Evolutionary conservation across 2,888 invertebrate species (phyloP).

Genomic region (Oscheius sp.): DNA sequence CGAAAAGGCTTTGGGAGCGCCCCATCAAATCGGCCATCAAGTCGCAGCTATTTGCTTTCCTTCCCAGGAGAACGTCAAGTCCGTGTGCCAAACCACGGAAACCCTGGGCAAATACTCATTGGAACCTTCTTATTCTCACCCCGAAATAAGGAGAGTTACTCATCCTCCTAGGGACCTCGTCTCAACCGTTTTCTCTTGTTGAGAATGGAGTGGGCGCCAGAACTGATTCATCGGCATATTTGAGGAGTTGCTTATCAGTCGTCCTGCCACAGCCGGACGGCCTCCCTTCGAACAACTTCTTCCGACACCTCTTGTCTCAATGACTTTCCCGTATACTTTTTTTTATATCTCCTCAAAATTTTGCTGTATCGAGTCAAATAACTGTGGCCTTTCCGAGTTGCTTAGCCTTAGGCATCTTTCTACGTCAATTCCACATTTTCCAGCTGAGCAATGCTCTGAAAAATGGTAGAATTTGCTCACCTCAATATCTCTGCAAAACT

Average conservation of each 20-base stretch:
- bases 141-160: slow-evolving; percentile 12
- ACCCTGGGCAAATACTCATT: not conserved
- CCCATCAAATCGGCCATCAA: slow-evolving; percentile 33
- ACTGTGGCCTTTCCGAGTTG: too few species aligned
- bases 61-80: slow-evolving; percentile 27
- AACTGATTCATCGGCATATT: slow-evolving; percentile 30
- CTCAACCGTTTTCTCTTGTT: not conserved
- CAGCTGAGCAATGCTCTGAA: too few species aligned
- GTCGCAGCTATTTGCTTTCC: slow-evolving; percentile 29
- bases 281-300: slow-evolving; percentile 27
- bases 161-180: not conserved
- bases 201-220: slow-evolving; percentile 21
- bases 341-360: too few species aligned
- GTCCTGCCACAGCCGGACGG: slow-evolving; percentile 17
- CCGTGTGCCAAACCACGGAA: slow-evolving; percentile 16
- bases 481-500: too few species aligned
- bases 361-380: too few species aligned
- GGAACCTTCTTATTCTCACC: not conserved
- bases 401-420: too few species aligned
- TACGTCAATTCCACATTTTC: too few species aligned
- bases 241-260: slow-evolving; percentile 34
- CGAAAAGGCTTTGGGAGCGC: slow-evolving; percentile 2
- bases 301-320: not conserved
- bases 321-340: too few species aligned
- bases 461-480: too few species aligned